Percentiles rank a stretch among this genome's conserved stretches.
Conservation (phyloP, 2,113 vertebrate genomes). For the Tachuris rubrigastra region DNA sequence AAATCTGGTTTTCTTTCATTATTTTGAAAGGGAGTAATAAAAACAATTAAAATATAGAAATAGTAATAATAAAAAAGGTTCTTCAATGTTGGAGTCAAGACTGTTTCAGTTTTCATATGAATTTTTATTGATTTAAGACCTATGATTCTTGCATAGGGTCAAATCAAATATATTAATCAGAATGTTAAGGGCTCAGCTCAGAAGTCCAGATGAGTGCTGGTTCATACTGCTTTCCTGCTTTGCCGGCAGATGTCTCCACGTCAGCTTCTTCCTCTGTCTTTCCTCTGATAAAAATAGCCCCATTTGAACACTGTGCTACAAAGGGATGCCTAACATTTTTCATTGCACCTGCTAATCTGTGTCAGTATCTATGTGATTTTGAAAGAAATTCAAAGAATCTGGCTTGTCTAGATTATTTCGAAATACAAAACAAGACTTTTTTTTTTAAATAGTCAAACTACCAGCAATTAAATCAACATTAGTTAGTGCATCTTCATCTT, state of each 20-base stretch:
- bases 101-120: not conserved
- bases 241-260: constrained; percentile 47
- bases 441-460: not conserved
- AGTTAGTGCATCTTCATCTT: not conserved
- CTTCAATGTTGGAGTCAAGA: not conserved
- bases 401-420: not conserved
- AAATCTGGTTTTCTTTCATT: not conserved
- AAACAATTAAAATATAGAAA: not conserved
- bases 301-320: not conserved
- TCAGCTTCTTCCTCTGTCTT: not conserved
- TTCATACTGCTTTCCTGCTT: not conserved
- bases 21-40: not conserved
- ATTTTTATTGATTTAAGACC: not conserved
- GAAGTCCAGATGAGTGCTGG: not conserved
- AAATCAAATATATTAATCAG: not conserved
- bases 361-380: not conserved
- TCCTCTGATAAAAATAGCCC: not conserved
- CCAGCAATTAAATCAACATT: not conserved
- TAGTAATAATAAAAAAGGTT: not conserved
- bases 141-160: not conserved
- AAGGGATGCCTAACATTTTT: not conserved
- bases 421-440: not conserved
- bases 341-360: not conserved
- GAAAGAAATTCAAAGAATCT: not conserved
- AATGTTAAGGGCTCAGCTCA: not conserved